These are phyloP conservation scores for Hoplias malabaricus DNA, from an alignment of 2,113 vertebrate genomes.

Conservation along the genomic window DNA sequence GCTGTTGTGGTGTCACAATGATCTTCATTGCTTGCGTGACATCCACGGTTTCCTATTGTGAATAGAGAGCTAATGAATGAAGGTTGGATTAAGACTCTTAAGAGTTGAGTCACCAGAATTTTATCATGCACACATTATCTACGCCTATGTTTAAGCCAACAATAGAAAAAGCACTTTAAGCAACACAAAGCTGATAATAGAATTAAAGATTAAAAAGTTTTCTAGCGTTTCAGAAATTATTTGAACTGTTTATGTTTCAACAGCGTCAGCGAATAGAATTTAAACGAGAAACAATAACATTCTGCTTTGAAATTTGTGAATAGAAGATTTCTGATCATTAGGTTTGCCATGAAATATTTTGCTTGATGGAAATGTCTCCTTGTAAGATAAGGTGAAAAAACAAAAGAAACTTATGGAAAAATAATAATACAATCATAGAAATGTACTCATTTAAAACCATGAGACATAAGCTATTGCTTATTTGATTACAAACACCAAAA, in stretches of 20 bases:
- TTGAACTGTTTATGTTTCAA: background rate
- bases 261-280: background rate
- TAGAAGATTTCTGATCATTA: background rate
- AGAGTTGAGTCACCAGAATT: background rate
- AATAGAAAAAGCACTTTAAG: background rate
- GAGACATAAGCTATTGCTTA: conserved; percentile 63
- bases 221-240: too few species aligned
- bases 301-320: background rate
- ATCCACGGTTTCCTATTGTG: background rate
- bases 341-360: conserved; percentile 45
- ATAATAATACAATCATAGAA: conserved; percentile 50
- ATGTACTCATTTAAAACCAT: conserved; percentile 45
- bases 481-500: conserved; percentile 60
- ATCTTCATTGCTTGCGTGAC: conserved; percentile 18
- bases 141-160: background rate
- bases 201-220: too few species aligned
- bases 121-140: background rate
- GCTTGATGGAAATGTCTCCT: background rate
- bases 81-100: conserved; percentile 31
- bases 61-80: background rate
- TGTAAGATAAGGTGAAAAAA: background rate
- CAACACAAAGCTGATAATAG: too few species aligned
- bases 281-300: background rate
- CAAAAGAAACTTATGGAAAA: conserved; percentile 31
- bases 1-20: conserved; percentile 10